Evolutionary conservation across 2,113 vertebrate species (phyloP), one percentile per base, ranked within the genome.

Genomic region (Tilapia sparmanii): DNA sequence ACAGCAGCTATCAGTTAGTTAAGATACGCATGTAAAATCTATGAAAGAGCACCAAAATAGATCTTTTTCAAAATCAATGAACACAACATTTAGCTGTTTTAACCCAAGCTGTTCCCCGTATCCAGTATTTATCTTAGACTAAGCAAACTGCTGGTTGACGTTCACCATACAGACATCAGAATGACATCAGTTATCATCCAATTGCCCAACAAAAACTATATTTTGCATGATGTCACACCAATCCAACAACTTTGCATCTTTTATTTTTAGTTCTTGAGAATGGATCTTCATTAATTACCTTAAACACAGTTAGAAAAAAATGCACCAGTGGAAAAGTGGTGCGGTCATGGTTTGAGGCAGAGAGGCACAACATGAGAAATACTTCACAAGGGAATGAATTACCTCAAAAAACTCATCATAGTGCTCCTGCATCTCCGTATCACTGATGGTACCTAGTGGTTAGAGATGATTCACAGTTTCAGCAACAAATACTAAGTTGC

Each of bases 361-460:
- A 82, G 4, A 11, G 5, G 29, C 9, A 35, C 15, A n/a, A 61
- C 52, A 78, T n/a, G 29, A 29, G 35, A 84, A 16, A 73, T 61
- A 31, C 22, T 66, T 55, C 42, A 81, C 5, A 66, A 57, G 12
- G 40, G 12, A 24, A 71, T 7, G 3, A 45, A 9, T 92, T 95
- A 99, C 99, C 98, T 99, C 98, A 90, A 99, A 99, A 89, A 99
- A 99, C 82, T 99, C 98, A 38, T 99, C 99, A 22, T 99, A 99
- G 96, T 99, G 99, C 93, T 99, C 98, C 94, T 99, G 98, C 98
- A 99, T 99, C 95, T 99, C 98, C 89, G 99, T 98, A 89, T 99
- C 99, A 26, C 98, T 99, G 94, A 99, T 98, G 42, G 98, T 98
- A 97, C 98, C 98, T 99, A 7, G 61, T 80, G 78, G 79, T 52